Evolutionary conservation across 1,140 invertebrate species (phyloP).

Genomic region (Pseudomyrmex gracilis): DNA sequence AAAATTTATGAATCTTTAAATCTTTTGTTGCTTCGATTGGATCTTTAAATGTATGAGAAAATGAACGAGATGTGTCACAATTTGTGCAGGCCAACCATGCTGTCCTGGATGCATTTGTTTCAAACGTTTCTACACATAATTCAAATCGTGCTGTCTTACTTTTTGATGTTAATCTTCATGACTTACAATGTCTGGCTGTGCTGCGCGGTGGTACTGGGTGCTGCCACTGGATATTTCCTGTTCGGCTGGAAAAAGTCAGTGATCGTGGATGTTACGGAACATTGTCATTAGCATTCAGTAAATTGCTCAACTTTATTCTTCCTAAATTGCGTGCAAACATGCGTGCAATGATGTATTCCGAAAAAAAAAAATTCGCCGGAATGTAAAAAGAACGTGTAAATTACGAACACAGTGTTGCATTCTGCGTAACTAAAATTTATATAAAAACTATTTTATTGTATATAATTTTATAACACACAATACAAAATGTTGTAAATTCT

Average conservation of each 20-base stretch:
- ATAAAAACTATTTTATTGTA: constrained; percentile 28
- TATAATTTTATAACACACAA: constrained; percentile 45
- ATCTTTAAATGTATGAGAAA: neutral
- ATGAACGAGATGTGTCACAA: constrained; percentile 61
- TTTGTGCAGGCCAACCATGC: constrained; percentile 90
- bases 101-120: constrained; percentile 91
- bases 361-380: constrained; percentile 1
- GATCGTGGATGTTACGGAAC: constrained; percentile 97
- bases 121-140: constrained; percentile 96
- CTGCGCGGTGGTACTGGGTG: constrained; percentile 94
- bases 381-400: constrained; percentile 13
- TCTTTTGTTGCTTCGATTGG: neutral
- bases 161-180: constrained; percentile 99
- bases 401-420: neutral
- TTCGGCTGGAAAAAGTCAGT: constrained; percentile 97
- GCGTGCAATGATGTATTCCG: constrained; percentile 42
- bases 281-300: constrained; percentile 91
- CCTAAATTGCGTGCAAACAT: constrained; percentile 17
- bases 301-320: constrained; percentile 31
- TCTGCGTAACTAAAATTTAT: neutral
- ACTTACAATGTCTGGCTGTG: constrained; percentile 99
- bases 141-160: constrained; percentile 96
- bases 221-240: constrained; percentile 95
- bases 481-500: constrained; percentile 19
- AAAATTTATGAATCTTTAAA: neutral